These are phyloP conservation scores for Cynopterus brachyotis DNA, from an alignment of 2,113 vertebrate genomes.

Conservation along the genomic window DNA sequence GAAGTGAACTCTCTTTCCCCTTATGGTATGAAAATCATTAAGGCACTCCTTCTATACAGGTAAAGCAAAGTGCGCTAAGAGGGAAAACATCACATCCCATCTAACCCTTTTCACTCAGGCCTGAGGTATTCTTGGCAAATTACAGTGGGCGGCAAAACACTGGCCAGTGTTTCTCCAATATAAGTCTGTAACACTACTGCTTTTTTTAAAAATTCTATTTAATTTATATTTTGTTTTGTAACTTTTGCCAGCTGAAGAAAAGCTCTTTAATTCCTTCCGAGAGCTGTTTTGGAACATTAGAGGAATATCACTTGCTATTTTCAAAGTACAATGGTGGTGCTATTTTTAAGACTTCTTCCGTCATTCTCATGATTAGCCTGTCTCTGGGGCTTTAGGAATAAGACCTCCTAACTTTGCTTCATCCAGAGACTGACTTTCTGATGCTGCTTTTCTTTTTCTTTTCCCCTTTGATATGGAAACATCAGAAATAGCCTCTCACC, in stretches of 20 bases:
- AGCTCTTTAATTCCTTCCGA: not conserved
- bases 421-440: not conserved
- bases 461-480: not conserved
- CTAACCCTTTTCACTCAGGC: not conserved
- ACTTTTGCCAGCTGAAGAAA: not conserved
- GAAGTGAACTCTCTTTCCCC: not conserved
- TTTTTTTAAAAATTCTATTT: not conserved
- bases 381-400: slow-evolving; percentile 40
- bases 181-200: not conserved
- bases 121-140: not conserved
- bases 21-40: not conserved
- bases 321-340: slow-evolving; percentile 21
- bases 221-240: slow-evolving; percentile 48
- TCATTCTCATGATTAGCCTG: slow-evolving; percentile 31
- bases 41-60: not conserved
- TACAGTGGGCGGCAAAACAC: not conserved
- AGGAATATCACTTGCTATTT: slow-evolving; percentile 43
- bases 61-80: not conserved
- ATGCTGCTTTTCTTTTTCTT: not conserved
- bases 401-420: not conserved
- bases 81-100: no score
- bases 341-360: slow-evolving; percentile 52
- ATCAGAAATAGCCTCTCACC: not conserved
- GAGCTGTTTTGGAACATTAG: slow-evolving; percentile 38
- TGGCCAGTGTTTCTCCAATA: not conserved